Conservation (phyloP, 53 echinoderm and acorn worm genomes). For the Zoroaster sp. region DNA sequence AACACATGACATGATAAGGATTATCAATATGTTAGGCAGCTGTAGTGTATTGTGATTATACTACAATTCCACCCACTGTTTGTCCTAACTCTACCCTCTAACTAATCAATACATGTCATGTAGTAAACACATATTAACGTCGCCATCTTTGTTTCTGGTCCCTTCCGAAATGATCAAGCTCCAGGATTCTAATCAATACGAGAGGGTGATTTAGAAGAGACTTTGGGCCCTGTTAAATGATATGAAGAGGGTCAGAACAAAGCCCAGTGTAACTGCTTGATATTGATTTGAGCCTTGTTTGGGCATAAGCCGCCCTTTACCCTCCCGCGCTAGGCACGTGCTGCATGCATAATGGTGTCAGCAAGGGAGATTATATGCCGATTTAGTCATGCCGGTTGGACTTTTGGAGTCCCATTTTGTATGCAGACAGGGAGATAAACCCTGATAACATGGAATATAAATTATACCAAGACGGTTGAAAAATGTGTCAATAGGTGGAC, state of each 20-base stretch:
- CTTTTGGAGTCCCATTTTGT: background rate
- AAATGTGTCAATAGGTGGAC: conserved; percentile 10
- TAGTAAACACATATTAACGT: conserved; percentile 13
- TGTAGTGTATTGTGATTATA: background rate
- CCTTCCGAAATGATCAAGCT: background rate
- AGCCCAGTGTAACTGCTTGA: background rate
- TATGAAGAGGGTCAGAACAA: conserved; percentile 4
- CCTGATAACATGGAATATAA: conserved; percentile 20
- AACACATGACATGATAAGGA: too few relatives aligned
- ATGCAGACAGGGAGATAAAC: background rate
- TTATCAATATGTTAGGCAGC: background rate
- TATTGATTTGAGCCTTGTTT: conserved; percentile 36
- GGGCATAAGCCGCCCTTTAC: background rate
- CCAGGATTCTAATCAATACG: background rate
- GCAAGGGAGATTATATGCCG: background rate
- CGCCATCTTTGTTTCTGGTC: conserved; percentile 10
- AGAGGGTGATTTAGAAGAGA: background rate
- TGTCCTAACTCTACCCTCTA: background rate
- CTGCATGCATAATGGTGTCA: conserved; percentile 52
- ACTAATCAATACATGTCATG: background rate
- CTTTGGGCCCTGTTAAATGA: conserved; percentile 23
- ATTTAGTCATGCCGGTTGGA: conserved; percentile 14
- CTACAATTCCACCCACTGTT: background rate
- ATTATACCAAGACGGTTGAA: background rate
- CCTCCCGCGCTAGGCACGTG: conserved; percentile 54